phyloP scores from a whole-genome alignment of 2,113 vertebrate genomes.

The Hystrix brachyura region DNA sequence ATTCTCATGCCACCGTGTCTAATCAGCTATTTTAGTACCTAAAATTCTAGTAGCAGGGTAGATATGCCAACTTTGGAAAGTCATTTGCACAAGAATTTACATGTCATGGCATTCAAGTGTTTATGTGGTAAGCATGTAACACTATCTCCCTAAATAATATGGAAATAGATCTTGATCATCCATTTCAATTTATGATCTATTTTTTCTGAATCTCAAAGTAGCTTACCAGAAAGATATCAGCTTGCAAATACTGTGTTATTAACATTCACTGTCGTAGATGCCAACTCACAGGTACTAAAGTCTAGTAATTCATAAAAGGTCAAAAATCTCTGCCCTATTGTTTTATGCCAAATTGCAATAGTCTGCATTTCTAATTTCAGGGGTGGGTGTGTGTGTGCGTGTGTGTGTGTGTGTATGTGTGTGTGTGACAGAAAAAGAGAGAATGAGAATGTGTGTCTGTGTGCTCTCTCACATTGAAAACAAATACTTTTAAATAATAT shows the following conservation, averaged over 20 bases:
- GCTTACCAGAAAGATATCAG: neutral
- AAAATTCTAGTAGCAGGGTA: neutral
- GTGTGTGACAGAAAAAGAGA: neutral
- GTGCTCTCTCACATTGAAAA: neutral
- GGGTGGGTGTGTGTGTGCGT: neutral
- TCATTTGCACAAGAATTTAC: neutral
- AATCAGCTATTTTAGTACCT: neutral
- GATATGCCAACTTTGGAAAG: neutral
- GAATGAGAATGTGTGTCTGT: neutral
- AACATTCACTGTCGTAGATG: neutral
- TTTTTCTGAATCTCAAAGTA: conserved; percentile 25
- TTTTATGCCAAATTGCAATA: neutral
- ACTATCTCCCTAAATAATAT: neutral
- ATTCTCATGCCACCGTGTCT: neutral
- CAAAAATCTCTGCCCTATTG: neutral
- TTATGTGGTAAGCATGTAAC: neutral
- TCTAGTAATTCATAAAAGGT: neutral
- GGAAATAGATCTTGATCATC: neutral
- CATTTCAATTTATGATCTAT: conserved; percentile 24
- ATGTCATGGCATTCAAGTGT: neutral
- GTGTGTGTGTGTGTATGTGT: neutral
- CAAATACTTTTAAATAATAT: neutral
- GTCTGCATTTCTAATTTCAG: neutral
- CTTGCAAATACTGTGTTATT: neutral
- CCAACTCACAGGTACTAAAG: neutral